Percentiles rank a stretch among this genome's conserved stretches.
phyloP scores from a whole-genome alignment of 2,113 vertebrate species.

The Oenanthe oenanthe region DNA sequence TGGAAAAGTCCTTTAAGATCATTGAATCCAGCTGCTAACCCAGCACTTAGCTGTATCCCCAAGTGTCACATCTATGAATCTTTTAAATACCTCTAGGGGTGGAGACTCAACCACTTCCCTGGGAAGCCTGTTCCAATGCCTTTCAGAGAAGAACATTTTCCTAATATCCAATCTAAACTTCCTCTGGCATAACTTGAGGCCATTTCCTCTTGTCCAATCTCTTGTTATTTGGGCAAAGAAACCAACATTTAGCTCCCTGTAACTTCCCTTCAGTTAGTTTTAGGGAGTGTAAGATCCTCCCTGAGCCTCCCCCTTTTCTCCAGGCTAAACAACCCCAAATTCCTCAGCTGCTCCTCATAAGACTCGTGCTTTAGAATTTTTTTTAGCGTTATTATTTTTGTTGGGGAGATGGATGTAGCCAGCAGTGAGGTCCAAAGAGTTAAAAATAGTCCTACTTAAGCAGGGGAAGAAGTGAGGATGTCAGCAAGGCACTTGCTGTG shows the following conservation, averaged over 20 bases:
- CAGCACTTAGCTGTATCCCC: not conserved
- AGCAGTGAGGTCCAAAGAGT: not conserved
- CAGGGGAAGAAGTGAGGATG: not conserved
- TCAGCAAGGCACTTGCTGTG: not conserved
- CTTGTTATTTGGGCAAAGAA: not conserved
- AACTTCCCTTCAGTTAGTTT: not conserved
- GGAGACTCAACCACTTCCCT: not conserved
- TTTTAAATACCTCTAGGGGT: not conserved
- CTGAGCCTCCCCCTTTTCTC: not conserved
- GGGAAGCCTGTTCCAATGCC: not conserved
- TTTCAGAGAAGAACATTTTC: not conserved
- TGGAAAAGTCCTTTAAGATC: not conserved
- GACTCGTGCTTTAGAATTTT: not conserved
- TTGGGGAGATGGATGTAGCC: not conserved
- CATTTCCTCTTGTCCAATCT: not conserved
- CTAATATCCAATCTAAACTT: not conserved
- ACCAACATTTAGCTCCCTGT: not conserved
- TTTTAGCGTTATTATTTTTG: not conserved
- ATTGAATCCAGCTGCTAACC: not conserved
- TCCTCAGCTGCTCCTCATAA: not conserved
- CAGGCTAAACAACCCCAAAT: not conserved
- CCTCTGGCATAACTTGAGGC: not conserved
- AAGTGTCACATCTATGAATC: rapidly evolving
- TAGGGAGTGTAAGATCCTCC: not conserved
- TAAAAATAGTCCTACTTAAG: not conserved